phyloP scores from a whole-genome alignment of 2,888 invertebrate species.

The Galeruca laticollis region DNA sequence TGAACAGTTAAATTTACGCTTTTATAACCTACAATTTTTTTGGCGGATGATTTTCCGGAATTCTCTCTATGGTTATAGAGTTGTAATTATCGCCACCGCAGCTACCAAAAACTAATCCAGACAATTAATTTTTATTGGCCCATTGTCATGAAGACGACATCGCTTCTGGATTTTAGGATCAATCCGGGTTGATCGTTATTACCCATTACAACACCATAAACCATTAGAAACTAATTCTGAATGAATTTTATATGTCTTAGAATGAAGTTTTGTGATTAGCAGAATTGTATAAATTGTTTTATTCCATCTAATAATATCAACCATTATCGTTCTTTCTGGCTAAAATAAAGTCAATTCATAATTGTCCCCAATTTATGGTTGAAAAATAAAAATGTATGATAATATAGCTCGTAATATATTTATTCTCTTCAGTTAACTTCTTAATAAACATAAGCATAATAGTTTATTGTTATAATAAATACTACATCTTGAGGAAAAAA shows the following conservation, averaged over 20 bases:
- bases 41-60: conserved; percentile 51
- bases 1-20: background rate
- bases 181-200: conserved; percentile 42
- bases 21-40: conserved; percentile 47
- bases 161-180: conserved; percentile 46
- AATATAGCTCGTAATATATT: too few relatives aligned
- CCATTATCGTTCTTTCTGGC: too few relatives aligned
- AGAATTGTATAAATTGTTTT: conserved; percentile 35
- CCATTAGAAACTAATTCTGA: conserved; percentile 29
- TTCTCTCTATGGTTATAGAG: conserved; percentile 56
- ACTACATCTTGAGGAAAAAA: too few relatives aligned
- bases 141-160: conserved; percentile 44
- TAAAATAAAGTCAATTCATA: too few relatives aligned
- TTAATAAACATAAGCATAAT: too few relatives aligned
- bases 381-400: too few relatives aligned
- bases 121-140: conserved; percentile 64
- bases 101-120: conserved; percentile 56
- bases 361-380: too few relatives aligned
- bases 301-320: background rate
- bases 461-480: too few relatives aligned
- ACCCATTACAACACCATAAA: conserved; percentile 44
- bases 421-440: too few relatives aligned
- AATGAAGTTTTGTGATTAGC: conserved; percentile 40
- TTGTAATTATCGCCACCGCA: conserved; percentile 60
- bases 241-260: conserved; percentile 38